Base-by-base conservation (phyloP, 64 coral and sea anemone species). In the Astreopora myriophthalma region DNA sequence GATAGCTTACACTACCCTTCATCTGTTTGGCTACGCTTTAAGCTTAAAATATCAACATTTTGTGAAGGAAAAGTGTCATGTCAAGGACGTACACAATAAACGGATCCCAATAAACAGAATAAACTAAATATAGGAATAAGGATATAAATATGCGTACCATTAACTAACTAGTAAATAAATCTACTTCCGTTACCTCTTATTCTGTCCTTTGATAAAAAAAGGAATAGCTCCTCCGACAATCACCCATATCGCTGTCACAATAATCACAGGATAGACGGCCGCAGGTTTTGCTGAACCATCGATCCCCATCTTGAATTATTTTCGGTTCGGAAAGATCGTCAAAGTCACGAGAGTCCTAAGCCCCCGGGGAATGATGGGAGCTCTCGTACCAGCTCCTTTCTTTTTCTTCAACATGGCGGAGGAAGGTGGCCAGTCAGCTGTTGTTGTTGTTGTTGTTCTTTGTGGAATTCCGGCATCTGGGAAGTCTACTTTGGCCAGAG, bases 151-250 rank as follows among this genome's bases (percentile, higher is more conserved):
- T n/a, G n/a, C n/a, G n/a, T n/a, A n/a, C n/a, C n/a, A n/a, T n/a
- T n/a, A n/a, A n/a, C n/a, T n/a, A n/a, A n/a, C n/a, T n/a, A n/a
- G n/a, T n/a, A n/a, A n/a, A n/a, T n/a, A n/a, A n/a, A n/a, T n/a
- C n/a, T n/a, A 71, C 20, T 68, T 9, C 40, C 17, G n/a, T 71
- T 93, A 99, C 97, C 94, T 87, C 84, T 93, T 99, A 60, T 99
- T 99, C 16, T 80, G 86, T 77, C 97, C 97, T 92, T 69, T 93
- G 34, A 99, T 87, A 81, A 91, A 99, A 86, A 69, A 93, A 73
- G 97, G 97, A 68, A 93, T 13, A 11, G 96, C 83, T 80, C 61
- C 87, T 24, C 97, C 97, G 66, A 99, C 81, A 58, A 95, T 95
- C 48, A 92, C 64, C 97, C 97, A 99, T 63, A 99, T 68, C 37